Percentiles rank a stretch among this genome's conserved stretches.
These are phyloP conservation scores for Eutolmus rufibarbis DNA, from an alignment of 2,888 invertebrate genomes.

Conservation along the genomic window DNA sequence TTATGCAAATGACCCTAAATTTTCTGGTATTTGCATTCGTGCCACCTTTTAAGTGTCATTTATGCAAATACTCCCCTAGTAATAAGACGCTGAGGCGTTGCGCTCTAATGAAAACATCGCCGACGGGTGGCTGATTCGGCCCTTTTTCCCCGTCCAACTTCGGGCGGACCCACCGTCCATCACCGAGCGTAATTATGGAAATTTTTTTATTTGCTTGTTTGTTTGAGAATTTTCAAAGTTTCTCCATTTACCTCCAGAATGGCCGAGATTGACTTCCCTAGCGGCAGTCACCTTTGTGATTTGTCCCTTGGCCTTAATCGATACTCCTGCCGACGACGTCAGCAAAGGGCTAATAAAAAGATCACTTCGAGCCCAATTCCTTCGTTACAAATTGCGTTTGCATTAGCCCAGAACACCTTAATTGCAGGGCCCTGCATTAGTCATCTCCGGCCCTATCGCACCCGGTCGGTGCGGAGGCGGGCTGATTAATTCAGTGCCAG, in stretches of 20 bases:
- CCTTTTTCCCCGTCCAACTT: neutral
- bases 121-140: neutral
- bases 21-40: slow-evolving; percentile 30
- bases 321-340: neutral
- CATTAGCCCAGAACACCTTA: slow-evolving; percentile 1
- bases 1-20: slow-evolving; percentile 12
- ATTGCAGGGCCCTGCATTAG: neutral
- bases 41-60: slow-evolving; percentile 34
- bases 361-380: neutral
- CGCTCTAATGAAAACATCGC: slow-evolving; percentile 13
- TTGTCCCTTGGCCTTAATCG: neutral
- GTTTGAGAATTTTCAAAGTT: neutral
- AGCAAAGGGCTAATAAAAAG: neutral
- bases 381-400: neutral
- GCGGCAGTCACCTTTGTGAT: neutral
- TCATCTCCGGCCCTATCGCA: neutral
- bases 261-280: neutral
- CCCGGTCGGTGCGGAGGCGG: neutral
- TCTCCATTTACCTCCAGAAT: neutral
- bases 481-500: slow-evolving; percentile 3
- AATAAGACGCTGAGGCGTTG: slow-evolving; percentile 4
- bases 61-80: slow-evolving; percentile 21
- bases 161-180: neutral
- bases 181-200: neutral
- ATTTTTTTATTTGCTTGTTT: slow-evolving; percentile 17